A percentile compares a stretch with the other conserved stretches of the same genome.
Conservation (phyloP, 1,140 invertebrate genomes). For the Bombyx mandarina region DNA sequence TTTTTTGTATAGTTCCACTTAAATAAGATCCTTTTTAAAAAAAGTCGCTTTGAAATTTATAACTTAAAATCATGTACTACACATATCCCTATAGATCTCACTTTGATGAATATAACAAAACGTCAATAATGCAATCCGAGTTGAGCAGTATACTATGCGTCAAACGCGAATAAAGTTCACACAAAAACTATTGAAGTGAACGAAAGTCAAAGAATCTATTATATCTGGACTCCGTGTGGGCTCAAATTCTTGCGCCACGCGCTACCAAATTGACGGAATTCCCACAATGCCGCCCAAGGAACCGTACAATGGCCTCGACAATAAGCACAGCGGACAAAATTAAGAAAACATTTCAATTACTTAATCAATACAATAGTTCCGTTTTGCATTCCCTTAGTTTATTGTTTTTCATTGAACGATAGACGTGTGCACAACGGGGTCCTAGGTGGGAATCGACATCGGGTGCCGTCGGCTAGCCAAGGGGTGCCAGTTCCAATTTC, state of each 20-base stretch:
- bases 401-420: conserved; percentile 53
- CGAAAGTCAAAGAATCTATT: conserved; percentile 45
- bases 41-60: neutral
- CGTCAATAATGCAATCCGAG: conserved; percentile 1
- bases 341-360: conserved; percentile 49
- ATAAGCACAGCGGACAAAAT: conserved; percentile 29
- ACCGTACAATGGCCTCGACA: conserved; percentile 38
- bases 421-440: conserved; percentile 32
- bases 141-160: conserved; percentile 20
- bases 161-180: conserved; percentile 19
- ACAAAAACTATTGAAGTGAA: conserved; percentile 40
- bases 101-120: neutral
- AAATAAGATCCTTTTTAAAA: neutral
- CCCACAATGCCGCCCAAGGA: conserved; percentile 55
- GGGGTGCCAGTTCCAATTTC: conserved; percentile 48
- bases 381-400: conserved; percentile 57
- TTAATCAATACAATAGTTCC: conserved; percentile 63
- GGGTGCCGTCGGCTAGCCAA: conserved; percentile 27
- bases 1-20: neutral
- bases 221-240: conserved; percentile 29
- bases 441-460: conserved; percentile 48
- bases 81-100: too few relatives aligned
- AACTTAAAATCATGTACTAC: neutral
- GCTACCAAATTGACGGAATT: conserved; percentile 58
- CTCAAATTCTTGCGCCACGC: conserved; percentile 51